Conservation (phyloP, 2,113 vertebrate genomes). For the Serinus canaria region DNA sequence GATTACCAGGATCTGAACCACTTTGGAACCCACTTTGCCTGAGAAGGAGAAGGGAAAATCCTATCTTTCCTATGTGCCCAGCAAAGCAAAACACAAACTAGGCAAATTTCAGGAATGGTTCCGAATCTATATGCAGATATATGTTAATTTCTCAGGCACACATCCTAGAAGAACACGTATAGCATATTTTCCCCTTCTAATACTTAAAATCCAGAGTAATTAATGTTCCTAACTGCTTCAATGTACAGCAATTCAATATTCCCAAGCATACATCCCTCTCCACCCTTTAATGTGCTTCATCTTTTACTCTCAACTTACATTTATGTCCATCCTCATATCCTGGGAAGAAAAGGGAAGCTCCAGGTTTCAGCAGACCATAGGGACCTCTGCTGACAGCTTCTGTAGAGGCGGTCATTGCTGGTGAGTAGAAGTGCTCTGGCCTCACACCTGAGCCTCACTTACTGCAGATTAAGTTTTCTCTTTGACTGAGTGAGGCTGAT, state of each 20-base stretch:
- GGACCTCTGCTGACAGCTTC: constrained; percentile 38
- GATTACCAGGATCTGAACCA: neutral
- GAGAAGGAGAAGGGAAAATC: neutral
- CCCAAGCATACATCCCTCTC: neutral
- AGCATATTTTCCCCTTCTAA: neutral
- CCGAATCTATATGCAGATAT: neutral
- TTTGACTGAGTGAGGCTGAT: neutral
- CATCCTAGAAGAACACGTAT: neutral
- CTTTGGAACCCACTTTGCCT: neutral
- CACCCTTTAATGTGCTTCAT: neutral
- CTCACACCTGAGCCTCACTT: neutral
- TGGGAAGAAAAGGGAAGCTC: neutral
- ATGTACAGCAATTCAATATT: neutral
- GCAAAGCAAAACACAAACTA: neutral
- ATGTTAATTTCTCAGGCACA: neutral
- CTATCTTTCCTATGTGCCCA: neutral
- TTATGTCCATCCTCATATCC: neutral
- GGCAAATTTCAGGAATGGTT: neutral
- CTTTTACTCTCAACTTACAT: neutral
- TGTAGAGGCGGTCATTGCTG: neutral
- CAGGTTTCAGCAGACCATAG: neutral
- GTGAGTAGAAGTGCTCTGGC: neutral
- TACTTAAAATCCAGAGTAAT: neutral
- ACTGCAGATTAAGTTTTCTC: neutral
- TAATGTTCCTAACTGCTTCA: neutral